Evolutionary conservation across 2,797 vertebrate species (phyloP).

Genomic region (Pipistrellus kuhlii): DNA sequence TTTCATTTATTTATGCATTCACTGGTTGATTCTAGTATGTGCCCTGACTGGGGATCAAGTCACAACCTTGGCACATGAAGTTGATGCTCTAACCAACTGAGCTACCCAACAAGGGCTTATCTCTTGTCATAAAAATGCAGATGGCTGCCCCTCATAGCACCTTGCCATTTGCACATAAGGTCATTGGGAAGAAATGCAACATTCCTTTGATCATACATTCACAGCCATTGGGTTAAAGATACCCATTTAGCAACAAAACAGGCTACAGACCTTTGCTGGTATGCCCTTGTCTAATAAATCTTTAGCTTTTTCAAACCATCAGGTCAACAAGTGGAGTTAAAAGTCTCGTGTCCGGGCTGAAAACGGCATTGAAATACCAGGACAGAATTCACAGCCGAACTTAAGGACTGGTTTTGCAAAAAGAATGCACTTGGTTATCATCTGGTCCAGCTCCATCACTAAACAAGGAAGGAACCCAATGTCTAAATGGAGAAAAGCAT

Average conservation of each 20-base stretch:
- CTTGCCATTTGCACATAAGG: background rate
- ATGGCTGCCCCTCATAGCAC: background rate
- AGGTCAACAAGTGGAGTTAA: background rate
- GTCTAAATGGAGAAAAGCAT: background rate
- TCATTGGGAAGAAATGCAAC: background rate
- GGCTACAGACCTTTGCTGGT: conserved; percentile 38
- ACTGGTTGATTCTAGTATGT: background rate
- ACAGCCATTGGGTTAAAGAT: conserved; percentile 16
- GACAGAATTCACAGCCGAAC: background rate
- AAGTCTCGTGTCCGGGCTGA: background rate
- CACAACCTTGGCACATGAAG: background rate
- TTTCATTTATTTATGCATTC: background rate
- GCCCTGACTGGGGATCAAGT: background rate
- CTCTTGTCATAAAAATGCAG: conserved; percentile 29
- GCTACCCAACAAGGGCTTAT: background rate
- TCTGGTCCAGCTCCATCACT: background rate
- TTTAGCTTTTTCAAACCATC: background rate
- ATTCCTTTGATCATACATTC: conserved; percentile 1
- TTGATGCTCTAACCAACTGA: background rate
- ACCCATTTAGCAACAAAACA: conserved; percentile 30
- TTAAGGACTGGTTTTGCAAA: conserved; percentile 17
- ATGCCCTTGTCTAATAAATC: background rate
- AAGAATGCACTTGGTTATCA: background rate
- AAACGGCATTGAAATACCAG: background rate
- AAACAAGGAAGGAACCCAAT: background rate